phyloP scores from a whole-genome alignment of 2,888 invertebrate genomes.

The Microctonus aethiopoides region DNA sequence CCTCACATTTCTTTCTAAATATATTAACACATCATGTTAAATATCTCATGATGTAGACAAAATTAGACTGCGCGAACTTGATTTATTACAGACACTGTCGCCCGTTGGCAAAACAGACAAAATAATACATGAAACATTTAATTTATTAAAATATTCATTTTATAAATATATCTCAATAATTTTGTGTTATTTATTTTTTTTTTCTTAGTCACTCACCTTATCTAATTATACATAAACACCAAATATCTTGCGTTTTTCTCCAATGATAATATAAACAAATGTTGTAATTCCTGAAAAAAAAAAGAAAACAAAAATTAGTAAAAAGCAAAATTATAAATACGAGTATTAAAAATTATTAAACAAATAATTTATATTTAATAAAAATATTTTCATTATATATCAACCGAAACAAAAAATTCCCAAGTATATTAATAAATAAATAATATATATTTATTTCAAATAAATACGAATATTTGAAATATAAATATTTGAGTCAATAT shows the following conservation, averaged over 20 bases:
- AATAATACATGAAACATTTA: constrained; percentile 23
- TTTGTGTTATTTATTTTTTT: not conserved
- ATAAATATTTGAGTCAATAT: no score
- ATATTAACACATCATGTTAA: not conserved
- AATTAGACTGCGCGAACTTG: constrained; percentile 40
- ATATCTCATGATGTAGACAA: constrained; percentile 26
- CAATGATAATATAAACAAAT: not conserved
- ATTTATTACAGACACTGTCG: constrained; percentile 42
- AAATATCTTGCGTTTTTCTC: no score
- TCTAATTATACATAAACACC: not conserved
- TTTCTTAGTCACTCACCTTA: not conserved
- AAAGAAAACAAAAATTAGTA: no score
- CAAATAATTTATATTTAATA: no score
- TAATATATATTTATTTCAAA: not conserved
- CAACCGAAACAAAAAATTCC: no score
- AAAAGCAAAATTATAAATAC: not conserved
- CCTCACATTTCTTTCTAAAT: not conserved
- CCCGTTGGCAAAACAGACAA: constrained; percentile 30
- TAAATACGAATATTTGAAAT: no score
- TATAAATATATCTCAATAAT: not conserved
- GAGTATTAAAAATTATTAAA: not conserved
- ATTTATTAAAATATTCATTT: constrained; percentile 20
- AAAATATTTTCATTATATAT: no score
- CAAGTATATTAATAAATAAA: no score
- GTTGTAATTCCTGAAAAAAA: not conserved